A percentile compares a stretch with the other conserved stretches of the same genome.
Conservation (phyloP, 2,888 invertebrate species). For the Drosophila nr. perissopoda region DNA sequence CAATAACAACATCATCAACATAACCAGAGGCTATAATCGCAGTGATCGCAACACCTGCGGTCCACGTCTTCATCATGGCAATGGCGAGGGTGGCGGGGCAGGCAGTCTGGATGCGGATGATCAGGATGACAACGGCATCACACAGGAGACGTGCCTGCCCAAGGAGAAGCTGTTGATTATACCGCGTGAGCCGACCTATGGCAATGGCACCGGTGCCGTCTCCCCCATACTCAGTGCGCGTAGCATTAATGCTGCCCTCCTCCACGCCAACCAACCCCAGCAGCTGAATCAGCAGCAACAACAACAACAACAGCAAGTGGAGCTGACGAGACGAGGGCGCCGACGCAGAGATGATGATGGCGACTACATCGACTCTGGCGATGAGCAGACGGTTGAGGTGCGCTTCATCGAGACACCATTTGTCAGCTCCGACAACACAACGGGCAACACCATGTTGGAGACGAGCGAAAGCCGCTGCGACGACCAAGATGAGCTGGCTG, state of each 20-base stretch:
- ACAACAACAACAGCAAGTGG: constrained; percentile 73
- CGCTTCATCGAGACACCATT: constrained; percentile 84
- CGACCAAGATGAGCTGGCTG: constrained; percentile 53
- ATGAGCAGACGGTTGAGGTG: constrained; percentile 83
- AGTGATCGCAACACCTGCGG: constrained; percentile 84
- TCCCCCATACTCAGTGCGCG: constrained; percentile 74
- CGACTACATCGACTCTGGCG: constrained; percentile 79
- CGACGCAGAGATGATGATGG: constrained; percentile 66
- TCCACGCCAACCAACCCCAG: constrained; percentile 59
- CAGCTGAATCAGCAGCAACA: constrained; percentile 53
- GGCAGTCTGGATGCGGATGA: constrained; percentile 75
- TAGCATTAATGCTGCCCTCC: constrained; percentile 68
- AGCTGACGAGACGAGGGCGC: constrained; percentile 65
- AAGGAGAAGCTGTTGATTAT: constrained; percentile 82
- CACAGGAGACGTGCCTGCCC: constrained; percentile 79
- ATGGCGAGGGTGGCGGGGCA: constrained; percentile 68
- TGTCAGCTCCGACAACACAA: constrained; percentile 83
- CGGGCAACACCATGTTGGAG: constrained; percentile 80
- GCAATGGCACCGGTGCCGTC: constrained; percentile 77
- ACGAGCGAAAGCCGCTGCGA: constrained; percentile 56
- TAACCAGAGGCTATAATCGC: constrained; percentile 82
- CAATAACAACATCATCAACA: constrained; percentile 82
- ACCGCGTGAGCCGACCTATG: constrained; percentile 84
- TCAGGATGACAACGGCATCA: constrained; percentile 82
- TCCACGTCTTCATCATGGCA: constrained; percentile 79